Evolutionary conservation across 2,113 vertebrate genomes (phyloP), one percentile per base, ranked within the genome.

Genomic region (Crotophaga sulcirostris): DNA sequence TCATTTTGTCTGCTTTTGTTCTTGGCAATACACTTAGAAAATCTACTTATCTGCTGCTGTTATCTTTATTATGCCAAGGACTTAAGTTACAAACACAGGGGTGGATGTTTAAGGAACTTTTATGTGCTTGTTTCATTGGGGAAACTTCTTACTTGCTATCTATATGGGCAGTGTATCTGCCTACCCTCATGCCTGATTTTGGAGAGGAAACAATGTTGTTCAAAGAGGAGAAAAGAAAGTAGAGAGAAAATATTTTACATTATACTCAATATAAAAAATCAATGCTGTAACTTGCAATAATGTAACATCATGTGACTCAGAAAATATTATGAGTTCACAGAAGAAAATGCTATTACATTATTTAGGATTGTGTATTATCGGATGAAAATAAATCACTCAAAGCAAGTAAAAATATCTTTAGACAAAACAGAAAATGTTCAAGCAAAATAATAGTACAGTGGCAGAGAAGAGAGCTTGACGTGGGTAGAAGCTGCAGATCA

Each of bases 21-120:
- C 86, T 80, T 75, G 78, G 47, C 80, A 86, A 97, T 92, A 93
- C 87, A 75, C 88, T 87, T 78, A 97, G 87, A 90, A 89, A 89
- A 94, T 84, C 88, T 86, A 74, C 80, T 95, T 97, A 94, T 82
- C 93, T 94, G 62, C 83, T 96, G 72, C 82, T 93, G 90, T 95
- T 97, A 98, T 95, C 97, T 96, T 89, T 92, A 93, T 69, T 79
- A 77, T 81, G 51, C 74, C 90, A 93, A 97, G 95, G 90, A 93
- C 92, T 89, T 87, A 82, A 91, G 83, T 94, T 94, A 72, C 77
- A 97, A 94, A 93, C 69, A 74, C 6, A 63, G 54, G 47, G 47
- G 87, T 94, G 55, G 75, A 83, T 87, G 34, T 86, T 59, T 93
- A 18, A 52, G 56, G 47, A 64, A 31, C 94, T 97, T 98, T 96